A percentile compares a stretch with the other conserved stretches of the same genome.
These are phyloP conservation scores for Sebastes kiyomatsui DNA, from an alignment of 2,797 vertebrate species.

Conservation along the genomic window DNA sequence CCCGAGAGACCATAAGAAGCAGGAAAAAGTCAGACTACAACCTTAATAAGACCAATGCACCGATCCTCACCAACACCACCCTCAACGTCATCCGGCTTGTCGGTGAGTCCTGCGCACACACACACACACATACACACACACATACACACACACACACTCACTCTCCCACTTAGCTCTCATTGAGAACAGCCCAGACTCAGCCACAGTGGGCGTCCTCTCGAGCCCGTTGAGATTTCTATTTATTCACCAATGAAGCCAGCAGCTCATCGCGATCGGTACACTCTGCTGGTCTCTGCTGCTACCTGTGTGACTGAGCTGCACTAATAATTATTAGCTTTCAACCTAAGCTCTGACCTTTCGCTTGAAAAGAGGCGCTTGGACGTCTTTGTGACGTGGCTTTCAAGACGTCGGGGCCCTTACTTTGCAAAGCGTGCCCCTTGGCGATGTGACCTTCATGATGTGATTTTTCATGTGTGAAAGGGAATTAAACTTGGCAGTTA, in stretches of 20 bases:
- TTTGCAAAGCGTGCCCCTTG: background rate
- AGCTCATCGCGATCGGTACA: conserved; percentile 13
- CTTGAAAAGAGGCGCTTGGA: conserved; percentile 35
- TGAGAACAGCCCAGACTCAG: background rate
- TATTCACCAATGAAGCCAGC: conserved; percentile 63
- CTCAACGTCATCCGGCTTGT: conserved; percentile 97
- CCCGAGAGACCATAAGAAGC: conserved; percentile 92
- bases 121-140: background rate
- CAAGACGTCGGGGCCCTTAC: background rate
- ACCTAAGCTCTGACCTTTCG: conserved; percentile 54
- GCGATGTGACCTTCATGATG: conserved; percentile 17
- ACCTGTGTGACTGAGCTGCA: conserved; percentile 57
- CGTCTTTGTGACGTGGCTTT: conserved; percentile 20
- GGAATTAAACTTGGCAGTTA: conserved; percentile 21
- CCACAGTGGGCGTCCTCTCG: conserved; percentile 4
- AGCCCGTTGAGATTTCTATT: conserved; percentile 53
- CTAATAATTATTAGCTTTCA: conserved; percentile 57
- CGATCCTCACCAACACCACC: conserved; percentile 98
- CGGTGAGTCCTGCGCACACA: conserved; percentile 82
- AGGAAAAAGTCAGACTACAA: conserved; percentile 96
- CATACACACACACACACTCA: background rate
- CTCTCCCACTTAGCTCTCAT: background rate
- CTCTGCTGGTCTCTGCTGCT: conserved; percentile 5
- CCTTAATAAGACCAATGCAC: conserved; percentile 93
- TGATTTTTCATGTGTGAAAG: conserved; percentile 28